Evolutionary conservation across 2,888 invertebrate genomes (phyloP).

Genomic region (Clivina fossor): DNA sequence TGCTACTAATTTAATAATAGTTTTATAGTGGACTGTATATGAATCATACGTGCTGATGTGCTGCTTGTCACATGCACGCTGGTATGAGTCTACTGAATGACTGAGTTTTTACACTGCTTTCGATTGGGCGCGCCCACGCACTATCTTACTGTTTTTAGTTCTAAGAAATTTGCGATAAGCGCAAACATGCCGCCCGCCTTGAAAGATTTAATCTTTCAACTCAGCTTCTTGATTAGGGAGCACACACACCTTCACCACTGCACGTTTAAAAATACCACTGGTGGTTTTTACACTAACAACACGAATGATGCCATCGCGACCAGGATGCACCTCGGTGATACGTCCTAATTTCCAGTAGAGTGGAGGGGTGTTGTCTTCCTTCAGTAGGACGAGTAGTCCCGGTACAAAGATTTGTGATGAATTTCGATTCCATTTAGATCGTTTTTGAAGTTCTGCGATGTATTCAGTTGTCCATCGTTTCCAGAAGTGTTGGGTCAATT

Average conservation of each 20-base stretch:
- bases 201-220: no score
- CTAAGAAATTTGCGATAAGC: no score
- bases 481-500: constrained; percentile 34
- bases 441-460: constrained; percentile 26
- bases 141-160: no score
- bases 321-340: constrained; percentile 14
- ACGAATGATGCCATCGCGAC: constrained; percentile 18
- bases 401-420: constrained; percentile 9
- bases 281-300: constrained; percentile 1
- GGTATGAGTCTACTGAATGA: no score
- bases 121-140: no score
- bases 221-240: constrained; percentile 14
- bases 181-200: no score
- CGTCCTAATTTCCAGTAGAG: constrained; percentile 31
- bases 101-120: no score
- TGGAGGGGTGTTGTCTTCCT: constrained; percentile 30
- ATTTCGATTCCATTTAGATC: constrained; percentile 31
- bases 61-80: no score
- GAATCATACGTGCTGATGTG: no score
- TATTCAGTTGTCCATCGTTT: constrained; percentile 33
- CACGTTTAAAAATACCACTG: constrained; percentile 12
- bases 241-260: constrained; percentile 1
- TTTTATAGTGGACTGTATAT: no score
- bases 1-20: no score
- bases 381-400: constrained; percentile 31